These are phyloP conservation scores for Hirtodrosophila trivittata DNA, from an alignment of 2,888 invertebrate species.

Conservation along the genomic window DNA sequence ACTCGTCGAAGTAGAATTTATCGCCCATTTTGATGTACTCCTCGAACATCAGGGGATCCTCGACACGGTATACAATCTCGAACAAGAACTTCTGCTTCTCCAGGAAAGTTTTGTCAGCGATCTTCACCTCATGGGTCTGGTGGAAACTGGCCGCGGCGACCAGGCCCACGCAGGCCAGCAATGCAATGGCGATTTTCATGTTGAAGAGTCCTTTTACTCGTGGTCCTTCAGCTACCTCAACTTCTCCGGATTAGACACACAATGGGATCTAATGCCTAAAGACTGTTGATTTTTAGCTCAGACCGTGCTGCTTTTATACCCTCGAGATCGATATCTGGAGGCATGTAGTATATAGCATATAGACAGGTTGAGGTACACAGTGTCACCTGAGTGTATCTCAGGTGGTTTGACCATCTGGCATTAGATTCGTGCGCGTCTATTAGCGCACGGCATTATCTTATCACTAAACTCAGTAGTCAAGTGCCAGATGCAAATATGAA, in stretches of 20 bases:
- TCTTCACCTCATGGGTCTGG: conserved; percentile 55
- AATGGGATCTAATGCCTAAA: conserved; percentile 69
- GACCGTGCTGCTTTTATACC: conserved; percentile 41
- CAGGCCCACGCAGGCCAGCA: conserved; percentile 76
- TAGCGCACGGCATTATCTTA: conserved; percentile 31
- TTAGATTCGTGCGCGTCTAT: no score
- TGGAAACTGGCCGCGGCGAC: conserved; percentile 63
- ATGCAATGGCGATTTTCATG: conserved; percentile 77
- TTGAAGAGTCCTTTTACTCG: conserved; percentile 34
- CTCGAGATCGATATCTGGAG: conserved; percentile 8
- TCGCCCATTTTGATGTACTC: conserved; percentile 82
- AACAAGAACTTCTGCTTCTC: conserved; percentile 74
- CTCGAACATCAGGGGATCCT: conserved; percentile 69
- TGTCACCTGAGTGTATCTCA: conserved; percentile 51
- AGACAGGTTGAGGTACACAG: conserved; percentile 18
- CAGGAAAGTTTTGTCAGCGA: conserved; percentile 71
- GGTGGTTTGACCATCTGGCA: conserved; percentile 45
- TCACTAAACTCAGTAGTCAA: conserved; percentile 42
- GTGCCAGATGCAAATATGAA: conserved; percentile 13
- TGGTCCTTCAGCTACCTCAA: conserved; percentile 46
- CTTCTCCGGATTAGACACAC: conserved; percentile 64
- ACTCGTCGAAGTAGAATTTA: conserved; percentile 83
- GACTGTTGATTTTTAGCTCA: conserved; percentile 59
- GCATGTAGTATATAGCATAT: background rate
- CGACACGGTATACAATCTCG: conserved; percentile 62